A percentile compares a stretch with the other conserved stretches of the same genome.
These are phyloP conservation scores for Sarcophilus harrisii DNA, from an alignment of 2,797 vertebrate species.

Conservation along the genomic window DNA sequence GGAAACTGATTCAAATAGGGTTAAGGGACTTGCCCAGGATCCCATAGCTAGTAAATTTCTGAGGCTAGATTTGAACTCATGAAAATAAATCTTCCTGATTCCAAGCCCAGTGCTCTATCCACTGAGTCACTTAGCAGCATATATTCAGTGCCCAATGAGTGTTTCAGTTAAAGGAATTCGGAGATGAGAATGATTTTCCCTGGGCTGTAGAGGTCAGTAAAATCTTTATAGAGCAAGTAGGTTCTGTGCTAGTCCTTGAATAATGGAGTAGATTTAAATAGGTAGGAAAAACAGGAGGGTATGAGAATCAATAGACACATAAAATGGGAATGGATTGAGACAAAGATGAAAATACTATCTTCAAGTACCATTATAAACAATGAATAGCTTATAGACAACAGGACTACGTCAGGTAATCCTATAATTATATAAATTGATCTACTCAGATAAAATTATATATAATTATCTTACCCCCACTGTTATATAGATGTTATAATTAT, in stretches of 20 bases:
- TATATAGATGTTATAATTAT: slow-evolving; percentile 54
- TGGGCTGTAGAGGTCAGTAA: not conserved
- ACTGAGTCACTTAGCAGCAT: not conserved
- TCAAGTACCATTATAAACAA: not conserved
- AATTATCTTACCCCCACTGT: slow-evolving; percentile 11
- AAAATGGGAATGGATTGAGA: not conserved
- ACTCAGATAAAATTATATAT: slow-evolving; percentile 24
- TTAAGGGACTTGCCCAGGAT: not conserved
- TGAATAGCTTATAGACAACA: not conserved
- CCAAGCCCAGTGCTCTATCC: not conserved
- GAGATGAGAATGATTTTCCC: rapidly evolving
- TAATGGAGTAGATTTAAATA: not conserved
- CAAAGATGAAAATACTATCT: not conserved
- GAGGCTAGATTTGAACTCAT: not conserved
- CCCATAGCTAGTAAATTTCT: not conserved
- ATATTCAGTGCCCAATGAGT: not conserved
- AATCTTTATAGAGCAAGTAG: not conserved
- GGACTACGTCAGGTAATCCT: slow-evolving; percentile 1
- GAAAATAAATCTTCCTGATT: not conserved
- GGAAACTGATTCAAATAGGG: not conserved
- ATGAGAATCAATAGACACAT: not conserved
- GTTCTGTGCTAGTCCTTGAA: not conserved
- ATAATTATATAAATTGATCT: slow-evolving; percentile 1
- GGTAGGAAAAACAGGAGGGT: not conserved
- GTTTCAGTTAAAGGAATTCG: not conserved